phyloP scores from a whole-genome alignment of 2,797 vertebrate species.

The Lerista edwardsae region DNA sequence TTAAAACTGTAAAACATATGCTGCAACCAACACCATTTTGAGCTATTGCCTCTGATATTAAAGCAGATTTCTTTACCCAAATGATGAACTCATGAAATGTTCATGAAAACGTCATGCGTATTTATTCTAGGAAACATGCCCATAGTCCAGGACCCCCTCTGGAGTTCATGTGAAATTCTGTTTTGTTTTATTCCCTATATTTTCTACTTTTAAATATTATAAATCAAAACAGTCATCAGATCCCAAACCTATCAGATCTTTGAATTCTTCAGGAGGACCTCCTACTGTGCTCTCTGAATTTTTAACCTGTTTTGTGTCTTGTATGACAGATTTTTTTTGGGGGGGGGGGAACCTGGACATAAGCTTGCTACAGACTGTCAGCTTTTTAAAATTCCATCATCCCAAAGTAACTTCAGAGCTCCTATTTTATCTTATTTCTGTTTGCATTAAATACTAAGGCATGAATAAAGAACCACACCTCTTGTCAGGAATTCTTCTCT shows the following conservation, averaged over 20 bases:
- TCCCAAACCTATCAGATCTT: slow-evolving; percentile 55
- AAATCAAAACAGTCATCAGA: slow-evolving; percentile 54
- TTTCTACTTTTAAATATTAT: slow-evolving; percentile 63
- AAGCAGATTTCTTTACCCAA: slow-evolving; percentile 13
- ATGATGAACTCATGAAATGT: slow-evolving; percentile 34
- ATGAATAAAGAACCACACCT: slow-evolving; percentile 21
- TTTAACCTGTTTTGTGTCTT: slow-evolving; percentile 64
- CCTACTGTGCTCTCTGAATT: slow-evolving; percentile 61
- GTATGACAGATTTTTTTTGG: slow-evolving; percentile 57
- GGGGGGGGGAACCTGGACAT: slow-evolving; percentile 19
- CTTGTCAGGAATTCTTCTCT: not conserved
- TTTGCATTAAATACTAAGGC: not conserved
- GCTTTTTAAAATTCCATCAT: slow-evolving; percentile 21
- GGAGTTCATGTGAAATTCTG: slow-evolving; percentile 27
- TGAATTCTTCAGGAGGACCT: slow-evolving; percentile 61
- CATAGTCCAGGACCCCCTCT: slow-evolving; percentile 34
- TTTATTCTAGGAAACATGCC: slow-evolving; percentile 29
- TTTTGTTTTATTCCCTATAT: slow-evolving; percentile 25
- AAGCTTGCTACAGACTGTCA: slow-evolving; percentile 25
- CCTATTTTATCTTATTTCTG: slow-evolving; percentile 25
- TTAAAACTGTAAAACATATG: slow-evolving; percentile 12
- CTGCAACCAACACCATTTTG: slow-evolving; percentile 35
- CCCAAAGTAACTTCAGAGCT: not conserved
- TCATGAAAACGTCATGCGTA: slow-evolving; percentile 13
- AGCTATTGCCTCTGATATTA: slow-evolving; percentile 9